These are phyloP conservation scores for Sebastes oblongus DNA, from an alignment of 2,797 vertebrate species.

Conservation along the genomic window DNA sequence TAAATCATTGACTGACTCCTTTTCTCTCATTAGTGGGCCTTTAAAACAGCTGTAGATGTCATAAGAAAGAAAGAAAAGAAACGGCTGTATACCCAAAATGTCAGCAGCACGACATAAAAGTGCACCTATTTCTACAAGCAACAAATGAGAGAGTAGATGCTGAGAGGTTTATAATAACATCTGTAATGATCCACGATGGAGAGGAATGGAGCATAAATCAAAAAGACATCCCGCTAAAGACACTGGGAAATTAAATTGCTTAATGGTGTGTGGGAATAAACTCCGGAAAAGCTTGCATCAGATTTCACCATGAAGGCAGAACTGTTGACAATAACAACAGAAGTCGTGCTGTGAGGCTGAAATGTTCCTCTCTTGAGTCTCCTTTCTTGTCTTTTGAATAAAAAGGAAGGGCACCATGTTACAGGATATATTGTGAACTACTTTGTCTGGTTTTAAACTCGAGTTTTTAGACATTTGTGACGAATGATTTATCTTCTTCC, in stretches of 20 bases:
- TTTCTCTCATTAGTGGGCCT: slow-evolving; percentile 21
- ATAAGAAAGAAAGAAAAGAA: slow-evolving; percentile 14
- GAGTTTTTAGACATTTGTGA: neutral
- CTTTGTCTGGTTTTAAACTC: neutral
- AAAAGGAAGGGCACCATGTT: neutral
- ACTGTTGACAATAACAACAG: slow-evolving; percentile 37
- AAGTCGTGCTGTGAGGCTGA: slow-evolving; percentile 46
- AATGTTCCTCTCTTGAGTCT: slow-evolving; percentile 29
- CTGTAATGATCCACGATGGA: slow-evolving; percentile 66
- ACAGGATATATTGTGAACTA: neutral
- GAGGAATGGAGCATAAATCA: slow-evolving; percentile 63
- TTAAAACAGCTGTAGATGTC: neutral
- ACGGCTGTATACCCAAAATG: slow-evolving; percentile 21
- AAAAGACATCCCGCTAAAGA: slow-evolving; percentile 47
- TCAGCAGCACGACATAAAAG: slow-evolving; percentile 20
- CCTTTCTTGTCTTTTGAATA: slow-evolving; percentile 17
- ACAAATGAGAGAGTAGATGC: slow-evolving; percentile 28
- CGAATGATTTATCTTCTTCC: neutral
- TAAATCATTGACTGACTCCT: slow-evolving; percentile 15
- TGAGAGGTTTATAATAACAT: slow-evolving; percentile 48
- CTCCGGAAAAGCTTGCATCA: slow-evolving; percentile 46
- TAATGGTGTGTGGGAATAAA: slow-evolving; percentile 69
- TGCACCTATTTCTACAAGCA: slow-evolving; percentile 4
- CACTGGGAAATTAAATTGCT: slow-evolving; percentile 68
- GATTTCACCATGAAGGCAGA: slow-evolving; percentile 45